Base-by-base conservation (phyloP, 2,113 vertebrate genomes). In the Electrona antarctica region DNA sequence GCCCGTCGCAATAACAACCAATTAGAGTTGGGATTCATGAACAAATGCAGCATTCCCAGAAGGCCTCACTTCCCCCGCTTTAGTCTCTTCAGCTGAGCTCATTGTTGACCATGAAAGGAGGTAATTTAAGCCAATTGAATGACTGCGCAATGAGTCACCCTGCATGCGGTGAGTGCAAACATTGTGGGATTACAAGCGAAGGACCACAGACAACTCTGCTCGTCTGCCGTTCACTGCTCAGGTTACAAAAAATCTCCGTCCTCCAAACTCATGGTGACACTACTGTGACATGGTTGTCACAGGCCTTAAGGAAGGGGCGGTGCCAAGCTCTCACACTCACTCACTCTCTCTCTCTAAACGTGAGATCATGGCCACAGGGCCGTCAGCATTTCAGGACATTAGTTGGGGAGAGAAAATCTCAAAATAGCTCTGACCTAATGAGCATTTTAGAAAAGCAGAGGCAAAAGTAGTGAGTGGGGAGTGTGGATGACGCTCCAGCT, bases 71-170 rank as follows among this genome's bases (percentile, higher is more conserved):
- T 84, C 80, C 86, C 74, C 82, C 66, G 45, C 83, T 87, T 85
- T 78, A 76, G 77, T 76, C 88, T 91, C 83, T 78, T 91, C 88
- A 83, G 86, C 87, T 90, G 87, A 92, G 87, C 90, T 91, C 89
- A 90, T 87, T 92, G 89, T 92, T 93, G 88, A 93, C 90, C 89
- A 93, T 91, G 91, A 93, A 93, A 93, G 90, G 91, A 93, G 90
- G 87, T 87, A 81, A 90, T 90, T 92, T 88, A 88, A 93, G 85
- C 83, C 87, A 90, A 90, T 69, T 78, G 82, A 90, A 91, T 91
- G 81, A 89, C 87, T 91, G 81, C 69, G 88, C 79, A 87, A 70
- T 90, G 90, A 92, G 83, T 92, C 91, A 92, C 79, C 33, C 75
- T 77, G 69, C 78, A 90, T 85, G 85, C 85, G 88, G 87, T 67